Conservation (phyloP, 1,140 invertebrate species). For the Magallana ariakensis region DNA sequence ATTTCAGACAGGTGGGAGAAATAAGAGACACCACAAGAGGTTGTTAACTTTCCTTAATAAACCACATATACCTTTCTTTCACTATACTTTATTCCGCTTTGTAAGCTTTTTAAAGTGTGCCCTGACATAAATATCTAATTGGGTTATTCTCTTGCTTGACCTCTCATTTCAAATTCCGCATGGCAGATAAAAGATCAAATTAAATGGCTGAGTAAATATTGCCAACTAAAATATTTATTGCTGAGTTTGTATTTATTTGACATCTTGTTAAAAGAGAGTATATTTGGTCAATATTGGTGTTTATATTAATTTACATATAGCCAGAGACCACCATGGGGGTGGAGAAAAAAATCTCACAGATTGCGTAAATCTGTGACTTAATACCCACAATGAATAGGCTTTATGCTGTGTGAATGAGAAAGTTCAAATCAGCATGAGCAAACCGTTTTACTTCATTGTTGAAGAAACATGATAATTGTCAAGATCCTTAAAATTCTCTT, state of each 20-base stretch:
- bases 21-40: not conserved
- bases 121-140: not conserved
- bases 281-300: not conserved
- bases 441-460: not conserved
- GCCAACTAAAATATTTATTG: slow-evolving; percentile 17
- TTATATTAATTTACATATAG: not conserved
- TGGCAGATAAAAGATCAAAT: slow-evolving; percentile 31
- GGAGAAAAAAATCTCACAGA: not conserved
- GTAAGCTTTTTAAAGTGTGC: slow-evolving; percentile 1
- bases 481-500: too few species aligned
- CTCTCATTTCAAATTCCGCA: slow-evolving; percentile 20
- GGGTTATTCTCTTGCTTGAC: slow-evolving; percentile 15
- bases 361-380: not conserved
- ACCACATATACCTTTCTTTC: not conserved
- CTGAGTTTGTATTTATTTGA: slow-evolving; percentile 12
- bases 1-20: slow-evolving; percentile 30
- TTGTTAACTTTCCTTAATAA: not conserved
- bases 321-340: not conserved
- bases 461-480: not conserved
- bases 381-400: not conserved
- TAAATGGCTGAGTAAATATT: slow-evolving; percentile 26
- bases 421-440: not conserved
- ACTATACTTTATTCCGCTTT: not conserved
- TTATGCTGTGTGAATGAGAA: not conserved
- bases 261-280: not conserved